Percentiles rank a stretch among this genome's conserved stretches.
These are phyloP conservation scores for Caerostris darwini DNA, from an alignment of 1,140 invertebrate genomes.

Conservation along the genomic window DNA sequence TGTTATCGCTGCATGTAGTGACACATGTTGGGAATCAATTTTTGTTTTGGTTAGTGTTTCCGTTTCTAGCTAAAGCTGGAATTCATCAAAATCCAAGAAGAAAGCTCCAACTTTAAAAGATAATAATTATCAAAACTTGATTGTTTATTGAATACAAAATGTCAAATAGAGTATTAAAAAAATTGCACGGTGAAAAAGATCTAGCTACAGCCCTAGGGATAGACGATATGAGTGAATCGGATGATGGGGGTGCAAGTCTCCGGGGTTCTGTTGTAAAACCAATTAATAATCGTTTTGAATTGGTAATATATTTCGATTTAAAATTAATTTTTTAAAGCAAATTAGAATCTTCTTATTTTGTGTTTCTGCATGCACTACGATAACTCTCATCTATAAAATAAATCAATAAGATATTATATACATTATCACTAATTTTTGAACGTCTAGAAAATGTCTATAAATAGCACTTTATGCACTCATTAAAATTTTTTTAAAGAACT, in stretches of 20 bases:
- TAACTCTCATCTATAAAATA: neutral
- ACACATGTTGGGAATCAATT: conserved; percentile 47
- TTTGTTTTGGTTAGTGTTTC: conserved; percentile 53
- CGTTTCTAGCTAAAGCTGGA: neutral
- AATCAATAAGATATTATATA: neutral
- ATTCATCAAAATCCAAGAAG: neutral
- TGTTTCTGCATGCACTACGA: neutral
- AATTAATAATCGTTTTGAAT: conserved; percentile 85
- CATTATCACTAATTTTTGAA: neutral
- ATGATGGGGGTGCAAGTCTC: conserved; percentile 82
- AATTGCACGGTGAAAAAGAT: conserved; percentile 85
- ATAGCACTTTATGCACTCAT: neutral
- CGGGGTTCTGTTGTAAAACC: conserved; percentile 79
- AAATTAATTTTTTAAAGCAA: too few relatives aligned
- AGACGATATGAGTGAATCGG: conserved; percentile 83
- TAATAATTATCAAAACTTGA: neutral
- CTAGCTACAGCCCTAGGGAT: conserved; percentile 81
- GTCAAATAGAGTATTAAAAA: conserved; percentile 86
- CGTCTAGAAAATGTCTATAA: conserved; percentile 76
- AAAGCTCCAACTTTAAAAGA: neutral
- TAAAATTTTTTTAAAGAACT: neutral
- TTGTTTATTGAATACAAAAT: conserved; percentile 81
- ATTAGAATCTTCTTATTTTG: too few relatives aligned
- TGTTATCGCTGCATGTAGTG: neutral
- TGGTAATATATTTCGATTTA: conserved; percentile 82